phyloP scores from a whole-genome alignment of 2,888 invertebrate genomes.

The Sclerodermus sp. region DNA sequence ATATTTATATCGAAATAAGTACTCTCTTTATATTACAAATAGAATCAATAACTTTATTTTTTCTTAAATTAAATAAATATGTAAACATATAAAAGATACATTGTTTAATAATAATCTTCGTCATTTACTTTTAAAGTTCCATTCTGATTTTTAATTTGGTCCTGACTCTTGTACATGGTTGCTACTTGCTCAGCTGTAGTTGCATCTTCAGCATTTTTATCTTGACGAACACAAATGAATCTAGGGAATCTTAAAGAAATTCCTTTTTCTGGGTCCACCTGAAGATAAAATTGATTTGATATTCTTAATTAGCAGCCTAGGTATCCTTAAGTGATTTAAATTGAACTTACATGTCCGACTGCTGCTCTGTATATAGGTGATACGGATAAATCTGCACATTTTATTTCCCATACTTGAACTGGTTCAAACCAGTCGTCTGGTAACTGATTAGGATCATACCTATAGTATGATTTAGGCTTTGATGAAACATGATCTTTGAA shows the following conservation, averaged over 20 bases:
- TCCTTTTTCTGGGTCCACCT: slow-evolving; percentile 86
- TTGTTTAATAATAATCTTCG: slow-evolving; percentile 69
- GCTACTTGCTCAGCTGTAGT: slow-evolving; percentile 89
- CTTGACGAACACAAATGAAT: slow-evolving; percentile 86
- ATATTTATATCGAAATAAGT: too few relatives aligned
- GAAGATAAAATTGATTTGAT: slow-evolving; percentile 8
- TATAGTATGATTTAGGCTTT: slow-evolving; percentile 77
- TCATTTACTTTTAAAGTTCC: slow-evolving; percentile 53
- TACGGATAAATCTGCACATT: slow-evolving; percentile 95
- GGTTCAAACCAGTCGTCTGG: slow-evolving; percentile 92
- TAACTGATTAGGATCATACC: slow-evolving; percentile 71
- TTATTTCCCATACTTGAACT: slow-evolving; percentile 91
- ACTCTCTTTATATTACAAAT: too few relatives aligned
- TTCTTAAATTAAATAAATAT: too few relatives aligned
- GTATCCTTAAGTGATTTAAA: neutral
- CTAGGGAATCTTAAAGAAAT: slow-evolving; percentile 95
- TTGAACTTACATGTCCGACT: slow-evolving; percentile 70
- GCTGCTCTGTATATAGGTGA: slow-evolving; percentile 94
- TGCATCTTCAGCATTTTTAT: slow-evolving; percentile 91
- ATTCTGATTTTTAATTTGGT: slow-evolving; percentile 78
- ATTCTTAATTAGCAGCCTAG: neutral
- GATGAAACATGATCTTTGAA: slow-evolving; percentile 77
- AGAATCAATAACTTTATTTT: too few relatives aligned
- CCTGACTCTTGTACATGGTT: slow-evolving; percentile 88
- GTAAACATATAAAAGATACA: too few relatives aligned